phyloP scores from a whole-genome alignment of 2,888 invertebrate species.

The Rhamnusium bicolor region DNA sequence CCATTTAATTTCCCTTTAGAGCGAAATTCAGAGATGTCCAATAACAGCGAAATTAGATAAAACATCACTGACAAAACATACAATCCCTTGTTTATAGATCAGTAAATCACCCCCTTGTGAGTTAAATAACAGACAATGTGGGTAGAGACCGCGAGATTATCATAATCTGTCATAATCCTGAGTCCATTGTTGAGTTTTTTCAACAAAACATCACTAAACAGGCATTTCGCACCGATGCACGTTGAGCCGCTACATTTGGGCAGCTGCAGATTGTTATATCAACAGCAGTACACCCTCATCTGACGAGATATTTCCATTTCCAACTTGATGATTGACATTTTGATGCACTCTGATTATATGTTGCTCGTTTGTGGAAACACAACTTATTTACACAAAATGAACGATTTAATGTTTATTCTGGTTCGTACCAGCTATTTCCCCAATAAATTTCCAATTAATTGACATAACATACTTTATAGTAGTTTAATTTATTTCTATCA shows the following conservation, averaged over 20 bases:
- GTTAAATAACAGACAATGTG: background rate
- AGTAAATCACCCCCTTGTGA: background rate
- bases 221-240: conserved; percentile 4
- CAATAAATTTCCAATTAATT: conserved; percentile 16
- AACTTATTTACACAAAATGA: background rate
- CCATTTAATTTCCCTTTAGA: background rate
- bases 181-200: background rate
- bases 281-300: conserved; percentile 1
- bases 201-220: background rate
- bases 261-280: background rate
- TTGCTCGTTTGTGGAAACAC: conserved; percentile 5
- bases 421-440: conserved; percentile 15
- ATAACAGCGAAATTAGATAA: conserved; percentile 6
- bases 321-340: conserved; percentile 19
- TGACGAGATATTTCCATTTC: background rate
- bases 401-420: conserved; percentile 6
- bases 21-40: background rate
- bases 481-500: conserved; percentile 25
- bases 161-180: conserved; percentile 3
- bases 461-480: conserved; percentile 27
- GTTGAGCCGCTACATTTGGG: background rate
- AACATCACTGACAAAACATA: conserved; percentile 3
- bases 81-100: conserved; percentile 10
- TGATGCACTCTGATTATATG: conserved; percentile 13
- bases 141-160: conserved; percentile 1